Conservation (phyloP, 2,113 vertebrate species). For the Dasyurus viverrinus region DNA sequence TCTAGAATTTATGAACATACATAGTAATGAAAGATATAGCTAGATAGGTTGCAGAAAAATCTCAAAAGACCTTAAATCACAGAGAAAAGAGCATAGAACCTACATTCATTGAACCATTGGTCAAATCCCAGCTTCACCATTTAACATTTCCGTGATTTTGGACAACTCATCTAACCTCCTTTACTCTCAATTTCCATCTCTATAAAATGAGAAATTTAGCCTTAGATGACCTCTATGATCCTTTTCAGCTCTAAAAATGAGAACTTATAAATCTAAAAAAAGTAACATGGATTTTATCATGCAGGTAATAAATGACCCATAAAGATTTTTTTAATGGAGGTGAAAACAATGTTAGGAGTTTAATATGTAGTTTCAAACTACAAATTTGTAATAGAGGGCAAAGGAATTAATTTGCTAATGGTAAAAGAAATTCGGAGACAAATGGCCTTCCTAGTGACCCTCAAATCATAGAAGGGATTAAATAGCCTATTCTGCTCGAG, state of each 20-base stretch:
- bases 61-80: neutral
- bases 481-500: neutral
- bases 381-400: neutral
- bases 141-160: neutral
- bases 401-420: neutral
- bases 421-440: neutral
- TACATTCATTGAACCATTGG: neutral
- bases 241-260: neutral
- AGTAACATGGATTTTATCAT: neutral
- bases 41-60: neutral
- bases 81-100: neutral
- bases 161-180: neutral
- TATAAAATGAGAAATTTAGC: neutral
- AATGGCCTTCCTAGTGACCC: neutral
- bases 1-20: neutral
- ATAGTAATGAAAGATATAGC: neutral
- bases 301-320: neutral
- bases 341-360: neutral
- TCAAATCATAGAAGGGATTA: neutral
- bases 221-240: neutral
- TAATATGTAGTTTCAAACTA: neutral
- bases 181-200: neutral
- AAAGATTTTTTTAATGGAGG: neutral
- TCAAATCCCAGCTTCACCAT: neutral
- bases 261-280: neutral